phyloP scores from a whole-genome alignment of 2,113 vertebrate species.

The Crocuta crocuta region DNA sequence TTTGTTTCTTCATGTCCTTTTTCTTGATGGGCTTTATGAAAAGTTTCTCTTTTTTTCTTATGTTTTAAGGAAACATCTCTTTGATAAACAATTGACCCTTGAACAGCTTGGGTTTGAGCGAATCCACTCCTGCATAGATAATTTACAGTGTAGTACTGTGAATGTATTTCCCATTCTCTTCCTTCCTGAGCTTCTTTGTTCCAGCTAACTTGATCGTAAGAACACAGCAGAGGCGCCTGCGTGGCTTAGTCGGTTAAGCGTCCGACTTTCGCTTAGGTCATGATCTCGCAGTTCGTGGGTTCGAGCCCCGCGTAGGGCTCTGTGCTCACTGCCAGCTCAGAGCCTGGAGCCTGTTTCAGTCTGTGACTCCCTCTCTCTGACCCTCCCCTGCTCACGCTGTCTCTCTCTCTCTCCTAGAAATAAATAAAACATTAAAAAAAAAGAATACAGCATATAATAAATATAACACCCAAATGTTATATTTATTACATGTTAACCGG shows the following conservation, averaged over 20 bases:
- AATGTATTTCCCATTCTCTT: neutral
- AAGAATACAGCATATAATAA: neutral
- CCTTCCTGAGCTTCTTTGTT: neutral
- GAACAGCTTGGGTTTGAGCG: neutral
- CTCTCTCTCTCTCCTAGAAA: too few species aligned
- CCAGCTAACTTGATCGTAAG: neutral
- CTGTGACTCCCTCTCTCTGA: too few species aligned
- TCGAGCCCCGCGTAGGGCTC: too few species aligned
- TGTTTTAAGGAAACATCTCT: conserved; percentile 12
- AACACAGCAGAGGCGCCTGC: neutral
- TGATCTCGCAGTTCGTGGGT: too few species aligned
- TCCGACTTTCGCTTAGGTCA: too few species aligned
- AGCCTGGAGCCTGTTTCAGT: too few species aligned
- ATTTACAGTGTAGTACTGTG: neutral
- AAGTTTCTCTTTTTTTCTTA: neutral
- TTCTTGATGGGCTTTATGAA: conserved; percentile 22
- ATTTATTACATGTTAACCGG: neutral
- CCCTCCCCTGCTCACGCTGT: too few species aligned
- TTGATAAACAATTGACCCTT: neutral
- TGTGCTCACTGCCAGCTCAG: too few species aligned
- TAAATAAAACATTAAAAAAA: too few species aligned
- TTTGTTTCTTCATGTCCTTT: neutral
- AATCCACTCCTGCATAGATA: neutral
- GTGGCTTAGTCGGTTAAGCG: too few species aligned
- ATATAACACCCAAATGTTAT: neutral